Evolutionary conservation across 2,888 invertebrate genomes (phyloP), one percentile per base, ranked within the genome.

Genomic region (Stegana nigrithorax): DNA sequence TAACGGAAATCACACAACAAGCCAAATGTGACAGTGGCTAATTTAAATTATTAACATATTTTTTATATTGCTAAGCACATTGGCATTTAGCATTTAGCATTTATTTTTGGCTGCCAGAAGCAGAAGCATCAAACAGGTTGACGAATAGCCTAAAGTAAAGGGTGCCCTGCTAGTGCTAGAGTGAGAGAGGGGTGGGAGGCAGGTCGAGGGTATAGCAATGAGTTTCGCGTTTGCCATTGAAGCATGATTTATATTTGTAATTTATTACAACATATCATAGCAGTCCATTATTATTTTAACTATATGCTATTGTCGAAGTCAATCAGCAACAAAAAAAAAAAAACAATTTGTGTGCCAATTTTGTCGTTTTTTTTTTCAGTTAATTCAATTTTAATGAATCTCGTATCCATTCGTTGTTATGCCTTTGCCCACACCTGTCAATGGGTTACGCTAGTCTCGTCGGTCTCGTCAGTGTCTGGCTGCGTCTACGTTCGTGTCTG

Each of bases 311-410:
- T 32, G 10, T 32, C 32, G n/a, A 32, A 32, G 14, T 39, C n/a
- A 39, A 39, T 39, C 7, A 8, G 6, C 2, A 12, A 2, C 17
- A 1, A 8, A 39, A 5, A 10, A 39, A 8, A 39, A 39, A 2
- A 25, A 23, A 47, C 8, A 4, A 12, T 50, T 50, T 14, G 47
- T 23, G 21, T 19, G 21, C 23, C n/a, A 4, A 12, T 32, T 47
- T 47, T 47, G 36, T 59, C 64, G 51, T 32, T 27, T 44, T 29
- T 58, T 36, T 59, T 59, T 12, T 23, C 47, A 47, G 53, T 60
- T 67, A 66, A 75, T 70, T 72, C 68, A 59, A 66, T 55, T 72
- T 70, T 68, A 75, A 75, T 75, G 62, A 78, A 68, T 60, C 67
- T 66, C 62, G 57, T 67, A 58, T 32, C 36, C 29, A 26, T 36